Evolutionary conservation across 2,888 invertebrate species (phyloP), one percentile per base, ranked within the genome.

Genomic region (Drosophila bunnanda): DNA sequence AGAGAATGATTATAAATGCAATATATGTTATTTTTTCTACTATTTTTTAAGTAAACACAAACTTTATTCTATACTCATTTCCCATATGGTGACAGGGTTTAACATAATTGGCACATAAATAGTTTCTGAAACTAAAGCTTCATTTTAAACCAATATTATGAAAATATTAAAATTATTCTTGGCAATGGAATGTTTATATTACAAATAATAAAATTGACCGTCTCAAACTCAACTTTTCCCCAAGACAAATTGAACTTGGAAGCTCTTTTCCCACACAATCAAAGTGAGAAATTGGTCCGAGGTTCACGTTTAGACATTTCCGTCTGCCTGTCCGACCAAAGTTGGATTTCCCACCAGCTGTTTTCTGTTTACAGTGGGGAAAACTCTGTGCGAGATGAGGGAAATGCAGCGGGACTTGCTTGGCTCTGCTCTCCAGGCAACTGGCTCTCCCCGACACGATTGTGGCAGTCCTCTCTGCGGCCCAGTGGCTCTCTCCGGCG

Each of bases 291-390:
- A 50, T 64, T 39, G 32, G 66, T 28, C 5, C 34, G 36, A 66
- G 38, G 46, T 25, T 15, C 20, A 10, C 15, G 12, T 44, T 41
- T 39, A 43, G 25, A 22, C 74, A 34, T 44, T 55, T 62, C 44
- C 50, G 44, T 44, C 17, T 28, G 13, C n/a, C 12, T 38, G 13
- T 34, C 17, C 28, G 4, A 53, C 1, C 22, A 13, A 20, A 32
- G 32, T 38, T 46, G 22, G 20, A 53, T 46, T 71, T 72, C 25
- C 48, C 44, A 34, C 38, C 83, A 89, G 90, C 90, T 87, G 90
- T 79, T 89, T 78, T 84, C 58, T 89, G 80, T 89, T 89, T 89
- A 89, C 79, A 78, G 69, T 36, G 55, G 46, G 55, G 57, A 39
- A 70, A 53, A 22, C 52, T 62, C 69, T 72, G 56, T 50, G 48